phyloP scores from a whole-genome alignment of 2,888 invertebrate species.

The Sepiola atlantica region DNA sequence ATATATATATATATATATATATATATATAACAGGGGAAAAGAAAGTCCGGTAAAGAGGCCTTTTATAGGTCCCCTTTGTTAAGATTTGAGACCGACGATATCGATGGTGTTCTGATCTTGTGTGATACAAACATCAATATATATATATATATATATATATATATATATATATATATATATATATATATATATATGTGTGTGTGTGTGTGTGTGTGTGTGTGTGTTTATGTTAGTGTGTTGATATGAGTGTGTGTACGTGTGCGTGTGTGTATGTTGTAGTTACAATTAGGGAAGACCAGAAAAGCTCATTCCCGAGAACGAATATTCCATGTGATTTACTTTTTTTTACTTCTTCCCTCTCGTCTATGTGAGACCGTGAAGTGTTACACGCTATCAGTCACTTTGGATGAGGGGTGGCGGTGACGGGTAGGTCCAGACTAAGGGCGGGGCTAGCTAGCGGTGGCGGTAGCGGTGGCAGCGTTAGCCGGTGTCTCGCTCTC shows the following conservation, averaged over 20 bases:
- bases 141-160: too few species aligned
- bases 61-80: too few species aligned
- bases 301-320: background rate
- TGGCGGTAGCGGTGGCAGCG: background rate
- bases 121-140: too few species aligned
- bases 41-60: too few species aligned
- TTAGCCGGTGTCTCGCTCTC: background rate
- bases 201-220: background rate
- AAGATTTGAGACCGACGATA: too few species aligned
- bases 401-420: background rate
- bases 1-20: too few species aligned
- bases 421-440: background rate
- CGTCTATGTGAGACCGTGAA: background rate
- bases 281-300: background rate
- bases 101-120: too few species aligned
- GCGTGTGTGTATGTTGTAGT: background rate
- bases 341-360: background rate
- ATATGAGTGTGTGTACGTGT: background rate
- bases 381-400: background rate
- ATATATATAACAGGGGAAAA: too few species aligned
- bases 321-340: background rate
- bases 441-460: constrained; percentile 21
- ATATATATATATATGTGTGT: too few species aligned
- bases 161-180: too few species aligned
- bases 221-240: too few species aligned